These are phyloP conservation scores for Dryobates pubescens DNA, from an alignment of 2,797 vertebrate species.

Conservation along the genomic window DNA sequence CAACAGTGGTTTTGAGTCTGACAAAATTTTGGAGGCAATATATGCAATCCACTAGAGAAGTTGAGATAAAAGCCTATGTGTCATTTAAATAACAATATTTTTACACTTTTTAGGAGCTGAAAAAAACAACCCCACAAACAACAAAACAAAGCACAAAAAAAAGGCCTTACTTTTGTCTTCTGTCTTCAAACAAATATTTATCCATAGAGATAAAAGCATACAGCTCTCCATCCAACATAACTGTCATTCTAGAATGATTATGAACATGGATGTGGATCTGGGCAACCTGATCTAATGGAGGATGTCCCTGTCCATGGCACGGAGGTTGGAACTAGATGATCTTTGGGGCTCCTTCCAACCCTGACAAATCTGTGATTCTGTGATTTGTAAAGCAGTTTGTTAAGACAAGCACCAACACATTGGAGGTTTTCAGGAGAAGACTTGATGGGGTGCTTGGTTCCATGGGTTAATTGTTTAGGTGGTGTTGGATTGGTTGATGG, in stretches of 20 bases:
- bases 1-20: background rate
- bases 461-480: too few relatives aligned
- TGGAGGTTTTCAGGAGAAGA: too few relatives aligned
- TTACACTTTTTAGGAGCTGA: background rate
- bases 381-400: background rate
- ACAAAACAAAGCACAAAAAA: background rate
- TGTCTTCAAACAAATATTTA: background rate
- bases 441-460: too few relatives aligned
- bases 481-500: too few relatives aligned
- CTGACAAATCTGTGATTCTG: too few relatives aligned
- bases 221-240: background rate
- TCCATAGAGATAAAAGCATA: background rate
- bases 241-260: background rate
- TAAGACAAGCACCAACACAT: background rate
- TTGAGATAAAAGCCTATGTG: background rate
- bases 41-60: background rate
- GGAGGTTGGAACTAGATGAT: too few relatives aligned
- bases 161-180: background rate
- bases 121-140: background rate
- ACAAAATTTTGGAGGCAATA: background rate
- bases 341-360: too few relatives aligned
- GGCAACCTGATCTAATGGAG: too few relatives aligned
- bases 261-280: background rate
- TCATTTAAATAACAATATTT: background rate
- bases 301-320: too few relatives aligned